Evolutionary conservation across 2,797 vertebrate genomes (phyloP).

Genomic region (Astyanax mexicanus): DNA sequence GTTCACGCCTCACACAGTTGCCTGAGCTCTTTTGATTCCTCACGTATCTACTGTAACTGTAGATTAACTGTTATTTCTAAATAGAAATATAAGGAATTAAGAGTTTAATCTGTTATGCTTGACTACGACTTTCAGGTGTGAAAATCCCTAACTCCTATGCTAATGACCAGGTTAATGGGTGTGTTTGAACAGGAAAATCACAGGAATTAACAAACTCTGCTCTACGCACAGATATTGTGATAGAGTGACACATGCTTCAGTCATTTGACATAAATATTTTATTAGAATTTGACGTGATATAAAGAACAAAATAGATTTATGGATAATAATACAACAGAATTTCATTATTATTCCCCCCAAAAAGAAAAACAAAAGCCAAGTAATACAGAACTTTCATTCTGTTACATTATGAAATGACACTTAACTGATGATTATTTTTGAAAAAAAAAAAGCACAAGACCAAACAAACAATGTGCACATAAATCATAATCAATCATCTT

Average conservation of each 20-base stretch:
- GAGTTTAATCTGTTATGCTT: too few relatives aligned
- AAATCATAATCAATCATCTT: too few relatives aligned
- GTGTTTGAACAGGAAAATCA: too few relatives aligned
- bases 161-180: too few relatives aligned
- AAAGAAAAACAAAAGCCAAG: constrained; percentile 37
- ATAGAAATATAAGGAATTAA: too few relatives aligned
- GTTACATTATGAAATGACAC: constrained; percentile 21
- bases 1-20: too few relatives aligned
- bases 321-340: constrained; percentile 28
- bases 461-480: constrained; percentile 49
- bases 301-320: constrained; percentile 54
- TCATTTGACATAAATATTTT: constrained; percentile 56
- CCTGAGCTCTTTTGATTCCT: too few relatives aligned
- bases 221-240: not conserved
- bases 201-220: too few relatives aligned
- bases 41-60: too few relatives aligned
- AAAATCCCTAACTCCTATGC: too few relatives aligned
- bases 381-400: not conserved
- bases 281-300: constrained; percentile 54
- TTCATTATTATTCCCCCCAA: constrained; percentile 1
- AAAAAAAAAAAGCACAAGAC: constrained; percentile 7
- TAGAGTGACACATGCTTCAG: not conserved
- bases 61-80: too few relatives aligned
- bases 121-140: too few relatives aligned
- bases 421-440: constrained; percentile 20